Conservation (phyloP, 2,113 vertebrate genomes). For the Sterrhoptilus dennistouni region DNA sequence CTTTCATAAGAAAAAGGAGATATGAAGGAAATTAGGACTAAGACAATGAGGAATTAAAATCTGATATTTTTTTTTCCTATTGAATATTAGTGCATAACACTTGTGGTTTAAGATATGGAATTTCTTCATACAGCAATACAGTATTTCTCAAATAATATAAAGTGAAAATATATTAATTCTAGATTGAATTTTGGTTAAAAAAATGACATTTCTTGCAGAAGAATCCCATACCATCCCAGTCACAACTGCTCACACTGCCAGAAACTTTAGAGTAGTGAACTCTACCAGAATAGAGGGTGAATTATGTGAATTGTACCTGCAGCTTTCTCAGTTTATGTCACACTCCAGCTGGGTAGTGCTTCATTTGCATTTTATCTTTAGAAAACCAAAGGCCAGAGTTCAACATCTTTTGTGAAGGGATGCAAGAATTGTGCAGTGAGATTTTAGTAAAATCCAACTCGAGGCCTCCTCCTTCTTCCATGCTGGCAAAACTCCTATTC, state of each 20-base stretch:
- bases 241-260: not conserved
- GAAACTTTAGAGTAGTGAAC: not conserved
- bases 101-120: not conserved
- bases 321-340: not conserved
- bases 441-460: not conserved
- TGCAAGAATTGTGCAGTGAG: not conserved
- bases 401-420: not conserved
- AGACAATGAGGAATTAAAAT: not conserved
- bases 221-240: not conserved
- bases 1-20: not conserved
- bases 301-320: not conserved
- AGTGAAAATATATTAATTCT: not conserved
- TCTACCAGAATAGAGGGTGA: not conserved
- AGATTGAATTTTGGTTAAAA: not conserved
- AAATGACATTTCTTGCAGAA: not conserved
- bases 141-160: not conserved
- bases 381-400: not conserved
- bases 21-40: not conserved
- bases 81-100: not conserved
- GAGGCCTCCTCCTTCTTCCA: not conserved
- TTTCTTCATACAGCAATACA: not conserved
- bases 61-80: not conserved
- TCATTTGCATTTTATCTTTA: not conserved
- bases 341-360: not conserved
- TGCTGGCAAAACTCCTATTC: not conserved